A percentile compares a stretch with the other conserved stretches of the same genome.
Evolutionary conservation across 92 coral and sea anemone genomes (phyloP).

Genomic region (Desmophyllum pertusum): DNA sequence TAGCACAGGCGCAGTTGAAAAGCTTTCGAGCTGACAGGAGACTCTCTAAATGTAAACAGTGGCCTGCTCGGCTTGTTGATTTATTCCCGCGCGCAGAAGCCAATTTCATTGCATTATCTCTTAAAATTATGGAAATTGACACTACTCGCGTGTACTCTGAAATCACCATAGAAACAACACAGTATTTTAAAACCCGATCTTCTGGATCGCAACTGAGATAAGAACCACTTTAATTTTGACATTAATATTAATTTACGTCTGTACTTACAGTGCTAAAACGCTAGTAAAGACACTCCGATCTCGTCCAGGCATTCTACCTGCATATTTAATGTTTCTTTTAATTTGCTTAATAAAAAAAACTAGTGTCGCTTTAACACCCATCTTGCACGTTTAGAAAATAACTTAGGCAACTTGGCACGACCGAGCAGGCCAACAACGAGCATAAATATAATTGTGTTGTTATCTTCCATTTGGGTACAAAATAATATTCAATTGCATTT

Average conservation of each 20-base stretch:
- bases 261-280: background rate
- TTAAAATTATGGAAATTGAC: background rate
- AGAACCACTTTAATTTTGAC: background rate
- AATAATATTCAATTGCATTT: background rate
- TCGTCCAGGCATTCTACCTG: background rate
- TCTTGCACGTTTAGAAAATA: background rate
- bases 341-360: background rate
- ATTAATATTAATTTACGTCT: background rate
- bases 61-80: background rate
- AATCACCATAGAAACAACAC: constrained; percentile 9
- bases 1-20: background rate
- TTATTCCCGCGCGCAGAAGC: constrained; percentile 2
- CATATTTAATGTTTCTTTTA: too few relatives aligned
- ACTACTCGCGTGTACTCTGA: background rate
- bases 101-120: constrained; percentile 4
- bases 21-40: background rate
- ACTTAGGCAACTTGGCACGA: background rate
- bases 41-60: background rate
- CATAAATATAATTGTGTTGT: background rate
- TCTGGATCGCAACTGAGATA: background rate
- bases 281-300: background rate
- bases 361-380: background rate
- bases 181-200: background rate
- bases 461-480: background rate
- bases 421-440: background rate